Evolutionary conservation across 2,113 vertebrate genomes (phyloP), one percentile per base, ranked within the genome.

Genomic region (Gavia stellata): DNA sequence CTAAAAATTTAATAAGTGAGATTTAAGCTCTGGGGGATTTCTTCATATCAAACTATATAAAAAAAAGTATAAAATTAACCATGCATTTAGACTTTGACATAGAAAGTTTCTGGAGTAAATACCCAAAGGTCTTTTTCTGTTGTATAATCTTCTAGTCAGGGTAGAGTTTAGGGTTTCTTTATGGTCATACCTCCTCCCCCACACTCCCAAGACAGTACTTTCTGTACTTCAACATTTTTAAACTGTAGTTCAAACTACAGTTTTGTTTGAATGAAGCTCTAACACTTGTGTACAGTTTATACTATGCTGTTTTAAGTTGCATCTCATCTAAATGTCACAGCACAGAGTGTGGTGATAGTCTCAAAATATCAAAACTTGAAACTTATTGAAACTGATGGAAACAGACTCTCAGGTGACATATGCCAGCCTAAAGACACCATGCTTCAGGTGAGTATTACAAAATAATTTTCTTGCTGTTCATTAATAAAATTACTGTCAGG

Each of bases 181-280:
- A 33, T 1, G 2, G 9, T 31, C 28, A 21, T 47, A 21, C 7
- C 6, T 61, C 12, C 14, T 3, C 9, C 17, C 16, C 5, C 18
- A 25, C 29, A 52, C 5, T 6, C 15, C 9, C n/a, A 71, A 50
- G 14, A 63, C 1, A 29, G 7, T 40, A 14, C 7, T 83, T 59
- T 28, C 40, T n/a, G 8, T 44, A 61, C 11, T 94, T 80, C 16
- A 59, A 17, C 3, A 29, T 72, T 49, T 82, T 52, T 38, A 29
- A 83, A 25, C 11, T 40, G 6, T 12, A 38, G 10, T 50, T 88
- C 29, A 52, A 62, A n/a, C 4, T 16, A 42, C 3, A 38, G 5
- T 45, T 75, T 63, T 58, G 10, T 14, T 79, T 65, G 38, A 56
- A 79, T 14, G 23, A 53, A 90, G 7, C 3, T 59, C 28, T 50